These are phyloP conservation scores for Eupithecia subumbrata DNA, from an alignment of 2,888 invertebrate species.

Conservation along the genomic window DNA sequence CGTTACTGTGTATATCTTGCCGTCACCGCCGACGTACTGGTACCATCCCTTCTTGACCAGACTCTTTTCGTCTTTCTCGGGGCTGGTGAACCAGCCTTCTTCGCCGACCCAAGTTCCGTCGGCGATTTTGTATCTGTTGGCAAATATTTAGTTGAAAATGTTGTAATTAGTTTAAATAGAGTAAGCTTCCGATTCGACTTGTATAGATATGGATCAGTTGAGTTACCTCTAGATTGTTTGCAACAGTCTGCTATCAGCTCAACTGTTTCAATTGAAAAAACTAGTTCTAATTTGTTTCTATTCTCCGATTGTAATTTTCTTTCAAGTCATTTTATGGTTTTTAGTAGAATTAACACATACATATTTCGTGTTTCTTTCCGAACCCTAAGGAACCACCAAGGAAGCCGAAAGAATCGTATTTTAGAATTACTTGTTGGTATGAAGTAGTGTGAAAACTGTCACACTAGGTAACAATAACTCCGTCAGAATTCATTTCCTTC, in stretches of 20 bases:
- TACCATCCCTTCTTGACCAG: slow-evolving; percentile 80
- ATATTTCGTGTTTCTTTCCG: not conserved
- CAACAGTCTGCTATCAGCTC: no score
- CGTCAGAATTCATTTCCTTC: not conserved
- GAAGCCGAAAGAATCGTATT: not conserved
- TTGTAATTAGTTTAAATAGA: no score
- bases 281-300: no score
- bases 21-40: slow-evolving; percentile 71
- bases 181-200: no score
- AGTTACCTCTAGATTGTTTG: no score
- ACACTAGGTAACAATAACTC: no score
- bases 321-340: no score
- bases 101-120: slow-evolving; percentile 79
- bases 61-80: slow-evolving; percentile 67
- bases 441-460: no score
- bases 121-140: slow-evolving; percentile 70
- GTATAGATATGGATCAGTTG: no score
- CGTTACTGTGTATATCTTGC: slow-evolving; percentile 73
- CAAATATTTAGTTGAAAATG: not conserved
- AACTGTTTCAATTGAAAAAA: no score
- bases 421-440: not conserved
- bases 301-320: no score
- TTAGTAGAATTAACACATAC: no score
- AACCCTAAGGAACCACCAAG: not conserved
- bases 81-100: slow-evolving; percentile 71